Base-by-base conservation (phyloP, 2,113 vertebrate species). In the Polypterus senegalus region DNA sequence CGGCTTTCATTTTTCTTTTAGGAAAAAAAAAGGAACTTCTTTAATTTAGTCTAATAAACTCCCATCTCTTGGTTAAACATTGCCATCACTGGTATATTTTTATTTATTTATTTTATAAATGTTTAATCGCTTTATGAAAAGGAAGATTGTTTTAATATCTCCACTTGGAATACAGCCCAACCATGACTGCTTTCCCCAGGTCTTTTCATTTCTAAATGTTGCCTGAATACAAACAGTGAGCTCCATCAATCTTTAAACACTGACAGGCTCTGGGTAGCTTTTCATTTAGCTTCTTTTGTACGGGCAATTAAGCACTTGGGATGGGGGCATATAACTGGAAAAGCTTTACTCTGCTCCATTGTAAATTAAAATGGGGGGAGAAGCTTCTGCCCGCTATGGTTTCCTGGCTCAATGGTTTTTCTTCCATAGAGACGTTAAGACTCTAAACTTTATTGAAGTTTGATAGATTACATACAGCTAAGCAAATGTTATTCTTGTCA, bases 231-330 rank as follows among this genome's bases (percentile, higher is more conserved):
- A 43, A 45, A 58, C n/a, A 58, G 27, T 45, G 5, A 44, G 4
- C 5, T 6, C 56, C 27, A 44, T 57, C 56, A 57, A 44, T 57
- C 56, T 58, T 58, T 58, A 58, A 58, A 45, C 56, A 58, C 5
- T 58, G 56, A 44, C 43, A 45, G 9, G 11, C 6, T 58, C 27
- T 45, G 46, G 56, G 11, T 58, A 27, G 43, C 56, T 58, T 58
- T 45, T 45, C 56, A 58, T 44, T 58, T 58, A 58, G 56, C 56
- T 9, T 58, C 51, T 52, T 9, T 43, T 58, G 46, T 45, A 58
- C 9, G 43, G 56, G 11, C 27, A 58, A 58, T 58, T 58, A 7
- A 7, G 56, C 4, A 9, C 4, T 43, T 8, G 56, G 56, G 43
- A 45, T n/a, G 7, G 56, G n/a, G 43, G 7, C n/a, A 58, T 7